Conservation (phyloP, 2,113 vertebrate species). For the Fukomys damarensis region DNA sequence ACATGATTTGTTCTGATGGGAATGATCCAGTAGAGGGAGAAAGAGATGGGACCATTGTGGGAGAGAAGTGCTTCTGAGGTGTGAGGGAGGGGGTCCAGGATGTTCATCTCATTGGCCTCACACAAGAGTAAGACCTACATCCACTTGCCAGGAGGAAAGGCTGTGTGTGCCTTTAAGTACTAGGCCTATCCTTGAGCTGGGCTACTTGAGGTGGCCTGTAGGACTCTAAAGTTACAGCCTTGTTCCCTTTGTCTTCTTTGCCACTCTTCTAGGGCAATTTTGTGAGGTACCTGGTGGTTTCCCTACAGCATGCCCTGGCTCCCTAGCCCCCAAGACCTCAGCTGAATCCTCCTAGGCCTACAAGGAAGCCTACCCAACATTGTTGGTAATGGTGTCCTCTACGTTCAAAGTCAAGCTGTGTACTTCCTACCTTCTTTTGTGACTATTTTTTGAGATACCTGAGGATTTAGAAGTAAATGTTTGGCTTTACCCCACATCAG, state of each 20-base stretch:
- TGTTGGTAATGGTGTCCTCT: not conserved
- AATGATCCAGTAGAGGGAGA: not conserved
- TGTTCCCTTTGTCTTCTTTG: not conserved
- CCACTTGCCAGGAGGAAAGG: not conserved
- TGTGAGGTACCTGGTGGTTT: not conserved
- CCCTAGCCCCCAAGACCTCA: not conserved
- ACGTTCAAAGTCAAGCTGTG: not conserved
- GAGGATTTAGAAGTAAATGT: not conserved
- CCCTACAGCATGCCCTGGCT: not conserved
- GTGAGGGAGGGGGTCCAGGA: not conserved
- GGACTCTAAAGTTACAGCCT: not conserved
- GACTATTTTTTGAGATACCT: conserved; percentile 23
- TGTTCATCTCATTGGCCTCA: not conserved
- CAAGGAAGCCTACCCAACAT: not conserved
- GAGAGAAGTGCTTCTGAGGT: not conserved
- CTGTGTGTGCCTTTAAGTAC: not conserved
- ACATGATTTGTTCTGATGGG: not conserved
- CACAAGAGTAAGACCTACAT: not conserved
- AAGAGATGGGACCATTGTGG: not conserved
- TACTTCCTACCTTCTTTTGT: not conserved
- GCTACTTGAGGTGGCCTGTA: not conserved
- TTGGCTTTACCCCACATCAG: not conserved
- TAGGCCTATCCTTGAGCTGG: conserved; percentile 8
- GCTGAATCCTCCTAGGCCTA: not conserved
- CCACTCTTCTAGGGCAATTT: not conserved